Evolutionary conservation across 2,888 invertebrate genomes (phyloP).

Genomic region (Yponomeuta evonymella): DNA sequence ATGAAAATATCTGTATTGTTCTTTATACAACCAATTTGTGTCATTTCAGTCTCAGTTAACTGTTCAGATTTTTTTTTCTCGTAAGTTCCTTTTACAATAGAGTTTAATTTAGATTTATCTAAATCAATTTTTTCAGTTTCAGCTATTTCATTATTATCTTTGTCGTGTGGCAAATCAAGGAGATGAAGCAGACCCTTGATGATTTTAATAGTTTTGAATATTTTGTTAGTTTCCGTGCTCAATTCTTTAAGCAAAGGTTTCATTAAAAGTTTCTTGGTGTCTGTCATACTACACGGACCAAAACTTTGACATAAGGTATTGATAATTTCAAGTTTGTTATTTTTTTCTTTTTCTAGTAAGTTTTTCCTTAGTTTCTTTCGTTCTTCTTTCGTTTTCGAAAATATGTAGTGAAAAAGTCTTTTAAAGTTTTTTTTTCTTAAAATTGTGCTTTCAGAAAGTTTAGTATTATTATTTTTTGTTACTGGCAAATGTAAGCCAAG

Average conservation of each 20-base stretch:
- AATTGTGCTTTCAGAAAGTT: slow-evolving; percentile 25
- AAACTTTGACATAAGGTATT: slow-evolving; percentile 43
- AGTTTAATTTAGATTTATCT: slow-evolving; percentile 40
- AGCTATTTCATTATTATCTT: slow-evolving; percentile 21
- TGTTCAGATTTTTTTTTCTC: slow-evolving; percentile 19
- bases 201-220: slow-evolving; percentile 43
- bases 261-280: slow-evolving; percentile 33
- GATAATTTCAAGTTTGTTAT: slow-evolving; percentile 36
- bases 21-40: slow-evolving; percentile 47
- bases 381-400: slow-evolving; percentile 26
- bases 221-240: slow-evolving; percentile 39
- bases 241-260: slow-evolving; percentile 41
- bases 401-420: slow-evolving; percentile 43
- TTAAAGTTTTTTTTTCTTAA: slow-evolving; percentile 42
- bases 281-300: slow-evolving; percentile 37
- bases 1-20: slow-evolving; percentile 45
- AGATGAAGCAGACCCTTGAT: slow-evolving; percentile 48
- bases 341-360: slow-evolving; percentile 21
- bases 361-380: slow-evolving; percentile 22
- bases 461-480: not conserved
- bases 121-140: slow-evolving; percentile 23
- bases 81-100: slow-evolving; percentile 37
- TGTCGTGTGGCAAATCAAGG: slow-evolving; percentile 25
- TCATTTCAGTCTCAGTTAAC: slow-evolving; percentile 35
- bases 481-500: not conserved